A percentile compares a stretch with the other conserved stretches of the same genome.
phyloP scores from a whole-genome alignment of 2,888 invertebrate species.

The Noctua janthina region DNA sequence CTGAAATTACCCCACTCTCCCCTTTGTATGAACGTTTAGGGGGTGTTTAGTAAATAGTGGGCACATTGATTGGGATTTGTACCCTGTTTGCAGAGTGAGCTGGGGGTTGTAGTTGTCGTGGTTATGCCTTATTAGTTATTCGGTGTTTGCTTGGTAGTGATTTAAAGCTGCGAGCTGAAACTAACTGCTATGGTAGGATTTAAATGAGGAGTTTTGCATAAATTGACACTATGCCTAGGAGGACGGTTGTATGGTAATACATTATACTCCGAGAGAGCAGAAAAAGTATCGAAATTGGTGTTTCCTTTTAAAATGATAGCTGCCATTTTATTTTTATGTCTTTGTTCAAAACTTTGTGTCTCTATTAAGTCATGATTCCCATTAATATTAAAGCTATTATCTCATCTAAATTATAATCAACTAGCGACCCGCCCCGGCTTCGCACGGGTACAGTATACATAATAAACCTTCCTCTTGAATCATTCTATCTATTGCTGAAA shows the following conservation, averaged over 20 bases:
- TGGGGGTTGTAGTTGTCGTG: slow-evolving; percentile 16
- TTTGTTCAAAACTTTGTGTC: background rate
- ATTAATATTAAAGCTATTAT: background rate
- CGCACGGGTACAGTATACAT: too few species aligned
- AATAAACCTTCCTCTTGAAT: too few species aligned
- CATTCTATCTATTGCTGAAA: too few species aligned
- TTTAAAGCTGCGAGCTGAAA: slow-evolving; percentile 7
- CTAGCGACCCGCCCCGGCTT: too few species aligned
- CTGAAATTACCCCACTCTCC: slow-evolving; percentile 53
- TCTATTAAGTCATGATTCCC: background rate
- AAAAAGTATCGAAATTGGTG: background rate
- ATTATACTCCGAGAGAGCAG: background rate
- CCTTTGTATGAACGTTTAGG: slow-evolving; percentile 55
- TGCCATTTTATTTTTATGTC: background rate
- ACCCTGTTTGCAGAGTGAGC: slow-evolving; percentile 11
- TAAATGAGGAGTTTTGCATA: background rate
- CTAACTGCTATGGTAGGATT: background rate
- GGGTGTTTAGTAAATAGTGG: slow-evolving; percentile 51
- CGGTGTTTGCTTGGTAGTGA: background rate
- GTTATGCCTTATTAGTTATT: background rate
- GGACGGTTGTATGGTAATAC: background rate
- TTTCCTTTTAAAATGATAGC: background rate
- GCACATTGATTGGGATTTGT: slow-evolving; percentile 43
- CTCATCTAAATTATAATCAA: background rate
- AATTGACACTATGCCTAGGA: background rate